Base-by-base conservation (phyloP, 2,888 invertebrate species). In the Stenotaenia linearis region DNA sequence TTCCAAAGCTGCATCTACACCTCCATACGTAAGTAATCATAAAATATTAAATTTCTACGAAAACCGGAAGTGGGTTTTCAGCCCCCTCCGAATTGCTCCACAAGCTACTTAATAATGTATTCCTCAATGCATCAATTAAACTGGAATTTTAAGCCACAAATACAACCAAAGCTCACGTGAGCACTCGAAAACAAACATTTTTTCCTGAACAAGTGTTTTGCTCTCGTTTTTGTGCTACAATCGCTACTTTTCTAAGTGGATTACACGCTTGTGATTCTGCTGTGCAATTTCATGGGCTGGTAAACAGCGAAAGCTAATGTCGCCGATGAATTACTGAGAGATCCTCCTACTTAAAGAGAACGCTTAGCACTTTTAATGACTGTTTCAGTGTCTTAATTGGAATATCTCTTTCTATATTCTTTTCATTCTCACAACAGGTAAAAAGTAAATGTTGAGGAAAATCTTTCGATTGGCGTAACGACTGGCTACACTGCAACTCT, bases 221-320 rank as follows among this genome's bases (percentile, higher is more conserved):
- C 23, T 18, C 21, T 18, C 9, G n/a, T 56, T 56, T 56, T 18
- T 56, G n/a, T 21, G 50, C 40, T 40, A 40, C 40, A 56, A 56
- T 56, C 23, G 56, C 56, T 56, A 56, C 56, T 56, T 56, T 56
- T 56, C 56, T 56, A 56, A 56, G 56, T 56, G 56, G 56, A 56
- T 56, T 56, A 56, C 56, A 56, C 56, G 56, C 56, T 56, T 56
- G 56, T 23, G 56, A 56, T 56, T 56, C 56, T 56, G 18, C 56
- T 23, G 56, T 18, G 56, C 18, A 56, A 56, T 56, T 56, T 56
- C 56, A 56, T 56, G 56, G 56, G 56, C 56, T 23, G 18, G 56
- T 56, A 56, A 56, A 23, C 56, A 21, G n/a, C 56, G 18, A 56
- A 56, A 56, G 56, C 56, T 56, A 56, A 56, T 56, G 56, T 56